These are phyloP conservation scores for Gavialis gangeticus DNA, from an alignment of 2,113 vertebrate genomes.

Conservation along the genomic window DNA sequence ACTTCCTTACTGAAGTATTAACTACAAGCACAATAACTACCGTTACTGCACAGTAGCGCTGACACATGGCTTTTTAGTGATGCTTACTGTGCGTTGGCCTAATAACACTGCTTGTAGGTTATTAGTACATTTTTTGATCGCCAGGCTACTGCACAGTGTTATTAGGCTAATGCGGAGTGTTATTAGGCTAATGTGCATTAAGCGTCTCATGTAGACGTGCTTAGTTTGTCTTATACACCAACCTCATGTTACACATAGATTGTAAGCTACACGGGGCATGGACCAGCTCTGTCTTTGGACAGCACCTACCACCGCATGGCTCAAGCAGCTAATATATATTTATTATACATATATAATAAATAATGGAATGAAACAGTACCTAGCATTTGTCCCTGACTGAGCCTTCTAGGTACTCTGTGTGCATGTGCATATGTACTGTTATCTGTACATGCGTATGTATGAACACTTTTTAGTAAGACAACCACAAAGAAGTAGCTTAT, in stretches of 20 bases:
- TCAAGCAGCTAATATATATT: not conserved
- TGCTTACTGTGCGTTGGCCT: no score
- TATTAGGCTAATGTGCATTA: no score
- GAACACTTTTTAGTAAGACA: not conserved
- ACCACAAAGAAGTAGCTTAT: not conserved
- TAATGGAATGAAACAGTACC: not conserved
- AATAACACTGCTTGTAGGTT: no score
- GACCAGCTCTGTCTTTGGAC: not conserved
- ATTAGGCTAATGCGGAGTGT: no score
- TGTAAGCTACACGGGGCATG: not conserved
- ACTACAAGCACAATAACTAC: no score
- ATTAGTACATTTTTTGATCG: no score
- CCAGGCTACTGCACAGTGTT: no score
- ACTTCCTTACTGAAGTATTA: no score
- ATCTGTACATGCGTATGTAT: not conserved
- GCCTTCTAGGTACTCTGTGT: not conserved
- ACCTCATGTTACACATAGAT: not conserved
- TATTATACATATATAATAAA: not conserved
- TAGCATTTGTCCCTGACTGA: not conserved
- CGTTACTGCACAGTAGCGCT: no score
- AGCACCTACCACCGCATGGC: not conserved
- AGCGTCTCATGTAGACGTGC: no score
- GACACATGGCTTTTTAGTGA: no score
- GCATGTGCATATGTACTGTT: not conserved
- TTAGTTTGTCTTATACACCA: not conserved